These are phyloP conservation scores for Melinaea marsaeus DNA, from an alignment of 2,888 invertebrate species.

Conservation along the genomic window DNA sequence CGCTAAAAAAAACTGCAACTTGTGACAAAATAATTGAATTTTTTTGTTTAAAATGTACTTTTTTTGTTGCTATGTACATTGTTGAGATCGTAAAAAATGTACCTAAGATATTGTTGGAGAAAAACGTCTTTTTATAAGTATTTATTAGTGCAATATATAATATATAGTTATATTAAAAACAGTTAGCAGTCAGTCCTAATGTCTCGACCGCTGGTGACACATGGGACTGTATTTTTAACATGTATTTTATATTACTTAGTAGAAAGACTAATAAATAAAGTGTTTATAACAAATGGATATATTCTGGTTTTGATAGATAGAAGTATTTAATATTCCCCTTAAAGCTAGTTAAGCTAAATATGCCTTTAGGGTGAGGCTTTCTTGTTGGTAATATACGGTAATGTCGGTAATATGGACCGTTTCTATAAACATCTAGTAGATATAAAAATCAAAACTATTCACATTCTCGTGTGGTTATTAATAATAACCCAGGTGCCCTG, in stretches of 20 bases:
- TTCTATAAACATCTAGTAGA: too few relatives aligned
- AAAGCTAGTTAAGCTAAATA: slow-evolving; percentile 1
- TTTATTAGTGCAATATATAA: too few relatives aligned
- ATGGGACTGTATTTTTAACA: slow-evolving; percentile 35
- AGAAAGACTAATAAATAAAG: too few relatives aligned
- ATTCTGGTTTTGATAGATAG: too few relatives aligned
- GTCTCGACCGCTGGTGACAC: slow-evolving; percentile 41
- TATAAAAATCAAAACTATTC: too few relatives aligned
- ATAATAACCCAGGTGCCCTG: slow-evolving; percentile 45
- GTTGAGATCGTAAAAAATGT: too few relatives aligned
- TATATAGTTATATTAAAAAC: too few relatives aligned
- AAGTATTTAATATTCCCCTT: background rate
- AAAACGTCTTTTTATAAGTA: too few relatives aligned
- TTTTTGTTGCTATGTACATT: background rate
- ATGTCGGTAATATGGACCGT: background rate
- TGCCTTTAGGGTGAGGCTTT: background rate
- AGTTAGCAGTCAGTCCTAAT: background rate
- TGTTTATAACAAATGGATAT: too few relatives aligned
- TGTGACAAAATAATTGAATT: background rate
- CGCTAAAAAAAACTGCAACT: background rate
- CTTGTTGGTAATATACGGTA: slow-evolving; percentile 6
- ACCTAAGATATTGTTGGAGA: too few relatives aligned
- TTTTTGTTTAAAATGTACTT: background rate
- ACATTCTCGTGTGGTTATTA: slow-evolving; percentile 1
- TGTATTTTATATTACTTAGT: too few relatives aligned